These are phyloP conservation scores for Pantelozetes paolii DNA, from an alignment of 2,888 invertebrate genomes.

Conservation along the genomic window DNA sequence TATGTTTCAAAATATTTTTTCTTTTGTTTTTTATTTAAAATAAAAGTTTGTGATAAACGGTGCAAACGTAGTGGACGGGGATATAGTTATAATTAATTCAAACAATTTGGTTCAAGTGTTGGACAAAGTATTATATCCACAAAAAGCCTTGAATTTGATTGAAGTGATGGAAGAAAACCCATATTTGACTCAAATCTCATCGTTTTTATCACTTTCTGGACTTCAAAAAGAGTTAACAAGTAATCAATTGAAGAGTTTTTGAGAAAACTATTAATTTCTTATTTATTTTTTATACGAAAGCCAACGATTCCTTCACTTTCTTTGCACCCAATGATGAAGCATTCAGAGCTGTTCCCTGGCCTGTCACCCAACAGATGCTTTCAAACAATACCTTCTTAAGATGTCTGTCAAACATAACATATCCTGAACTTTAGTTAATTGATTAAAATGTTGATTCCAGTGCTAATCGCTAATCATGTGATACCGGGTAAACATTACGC, in stretches of 20 bases:
- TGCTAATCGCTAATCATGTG: slow-evolving; percentile 51
- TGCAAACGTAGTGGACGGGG: slow-evolving; percentile 32
- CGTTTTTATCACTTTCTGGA: slow-evolving; percentile 31
- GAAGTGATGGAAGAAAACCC: slow-evolving; percentile 44
- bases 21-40: neutral
- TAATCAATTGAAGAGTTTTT: neutral
- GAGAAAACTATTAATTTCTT: neutral
- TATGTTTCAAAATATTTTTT: no score
- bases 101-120: slow-evolving; percentile 50
- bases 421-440: neutral
- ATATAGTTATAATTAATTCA: slow-evolving; percentile 20
- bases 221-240: slow-evolving; percentile 37
- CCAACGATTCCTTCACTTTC: slow-evolving; percentile 39
- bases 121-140: slow-evolving; percentile 49
- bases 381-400: slow-evolving; percentile 44
- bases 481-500: slow-evolving; percentile 49
- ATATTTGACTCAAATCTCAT: slow-evolving; percentile 36
- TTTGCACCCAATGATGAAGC: slow-evolving; percentile 46
- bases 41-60: slow-evolving; percentile 36
- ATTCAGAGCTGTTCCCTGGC: slow-evolving; percentile 44
- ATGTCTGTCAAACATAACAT: slow-evolving; percentile 42
- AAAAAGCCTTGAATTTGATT: slow-evolving; percentile 48
- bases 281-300: neutral
- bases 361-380: slow-evolving; percentile 43
- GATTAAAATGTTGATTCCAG: slow-evolving; percentile 42